These are phyloP conservation scores for Cecidostiba fungosa DNA, from an alignment of 2,888 invertebrate species.

Conservation along the genomic window DNA sequence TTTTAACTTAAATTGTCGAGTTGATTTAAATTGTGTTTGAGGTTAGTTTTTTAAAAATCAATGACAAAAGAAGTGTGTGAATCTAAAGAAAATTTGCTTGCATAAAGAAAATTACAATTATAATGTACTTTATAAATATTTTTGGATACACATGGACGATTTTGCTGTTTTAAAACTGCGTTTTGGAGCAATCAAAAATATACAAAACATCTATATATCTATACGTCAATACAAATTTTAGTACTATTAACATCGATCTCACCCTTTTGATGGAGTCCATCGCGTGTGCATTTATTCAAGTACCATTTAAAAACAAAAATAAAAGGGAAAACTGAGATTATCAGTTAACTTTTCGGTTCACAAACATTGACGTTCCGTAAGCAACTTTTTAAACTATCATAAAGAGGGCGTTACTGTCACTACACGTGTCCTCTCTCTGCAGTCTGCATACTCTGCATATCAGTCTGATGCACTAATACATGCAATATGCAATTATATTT, in stretches of 20 bases:
- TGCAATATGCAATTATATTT: too few relatives aligned
- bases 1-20: neutral
- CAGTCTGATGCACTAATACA: too few relatives aligned
- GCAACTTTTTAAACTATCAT: neutral
- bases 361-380: constrained; percentile 18
- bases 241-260: neutral
- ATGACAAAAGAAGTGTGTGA: neutral
- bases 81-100: neutral
- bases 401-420: neutral
- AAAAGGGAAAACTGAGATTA: constrained; percentile 22
- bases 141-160: neutral
- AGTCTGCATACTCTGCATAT: too few relatives aligned
- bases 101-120: neutral
- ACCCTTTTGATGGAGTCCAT: constrained; percentile 61
- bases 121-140: neutral
- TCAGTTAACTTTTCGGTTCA: neutral
- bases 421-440: constrained; percentile 28
- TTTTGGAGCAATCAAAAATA: neutral
- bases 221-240: neutral
- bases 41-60: constrained; percentile 38
- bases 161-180: neutral
- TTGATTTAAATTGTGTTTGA: constrained; percentile 6
- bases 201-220: neutral
- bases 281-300: constrained; percentile 14
- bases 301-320: neutral